Conservation (phyloP, 2,113 vertebrate species). For the Laticauda laticaudata region DNA sequence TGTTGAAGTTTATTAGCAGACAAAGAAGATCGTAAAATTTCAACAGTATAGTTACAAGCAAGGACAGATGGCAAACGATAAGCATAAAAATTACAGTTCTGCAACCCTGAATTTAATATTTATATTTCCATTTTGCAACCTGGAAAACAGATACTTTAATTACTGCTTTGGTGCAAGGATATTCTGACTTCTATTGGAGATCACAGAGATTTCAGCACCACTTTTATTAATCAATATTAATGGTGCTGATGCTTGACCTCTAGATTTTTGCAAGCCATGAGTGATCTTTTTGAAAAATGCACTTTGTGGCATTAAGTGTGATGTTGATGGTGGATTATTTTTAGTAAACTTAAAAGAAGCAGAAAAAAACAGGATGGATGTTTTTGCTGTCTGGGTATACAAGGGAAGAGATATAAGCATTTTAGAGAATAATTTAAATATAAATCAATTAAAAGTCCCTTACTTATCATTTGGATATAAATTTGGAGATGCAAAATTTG, state of each 20-base stretch:
- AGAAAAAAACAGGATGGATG: constrained; percentile 45
- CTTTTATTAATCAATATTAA: constrained; percentile 59
- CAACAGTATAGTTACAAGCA: not conserved
- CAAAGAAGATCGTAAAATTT: not conserved
- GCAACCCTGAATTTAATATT: not conserved
- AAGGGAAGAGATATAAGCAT: constrained; percentile 38
- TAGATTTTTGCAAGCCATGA: constrained; percentile 48
- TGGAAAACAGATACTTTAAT: constrained; percentile 25
- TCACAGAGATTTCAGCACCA: constrained; percentile 31
- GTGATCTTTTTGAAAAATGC: constrained; percentile 45
- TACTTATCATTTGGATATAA: not conserved
- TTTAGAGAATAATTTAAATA: constrained; percentile 62
- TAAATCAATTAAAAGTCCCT: constrained; percentile 8
- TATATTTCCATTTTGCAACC: constrained; percentile 25
- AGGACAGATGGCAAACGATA: not conserved
- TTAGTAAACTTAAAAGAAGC: constrained; percentile 60
- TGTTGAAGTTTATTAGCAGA: not conserved
- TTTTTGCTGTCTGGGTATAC: constrained; percentile 54
- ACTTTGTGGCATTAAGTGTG: constrained; percentile 37
- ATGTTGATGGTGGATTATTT: constrained; percentile 69
- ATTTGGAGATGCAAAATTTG: constrained; percentile 34
- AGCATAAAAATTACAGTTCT: not conserved
- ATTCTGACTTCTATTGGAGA: constrained; percentile 37
- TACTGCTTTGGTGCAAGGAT: constrained; percentile 25
- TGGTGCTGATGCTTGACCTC: constrained; percentile 47